Evolutionary conservation across 2,113 vertebrate species (phyloP), one percentile per base, ranked within the genome.

Genomic region (Aplodontia rufa): DNA sequence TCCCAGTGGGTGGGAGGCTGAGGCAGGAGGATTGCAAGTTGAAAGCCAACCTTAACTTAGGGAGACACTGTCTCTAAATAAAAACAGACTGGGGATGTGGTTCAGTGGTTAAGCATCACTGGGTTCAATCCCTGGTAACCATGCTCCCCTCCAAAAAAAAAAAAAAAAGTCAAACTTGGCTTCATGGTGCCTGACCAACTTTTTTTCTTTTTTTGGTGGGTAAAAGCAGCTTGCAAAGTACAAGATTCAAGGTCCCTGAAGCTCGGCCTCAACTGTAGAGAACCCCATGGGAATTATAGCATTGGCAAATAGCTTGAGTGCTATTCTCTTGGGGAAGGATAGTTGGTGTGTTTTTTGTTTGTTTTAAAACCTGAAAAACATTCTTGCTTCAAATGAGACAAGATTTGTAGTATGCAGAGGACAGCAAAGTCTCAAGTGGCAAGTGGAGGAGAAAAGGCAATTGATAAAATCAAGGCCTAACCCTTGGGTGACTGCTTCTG

Each of bases 391-490:
- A 20, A 76, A 22, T 85, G 85, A 79, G 80, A 60, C 32, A 58
- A 53, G 47, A 35, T 58, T 91, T 91, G 69, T 81, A 88, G 83
- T 76, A 8, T 20, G 3, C 71, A 42, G 95, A 95, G 72, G 69
- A 90, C 72, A 79, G 58, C 42, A n/a, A 40, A 47, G 45, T 92
- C 95, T 94, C 95, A 64, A 81, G 76, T 78, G 78, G 66, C 72
- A 88, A 74, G 60, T 22, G 32, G 42, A 96, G 51, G 72, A 78
- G 35, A 86, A 93, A 74, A 93, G 66, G 82, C 60, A 45, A 75
- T 62, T 86, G 82, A 82, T 93, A 86, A 80, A 75, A 87, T 80
- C 71, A 32, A 87, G 89, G 74, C 32, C 53, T 66, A 24, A 66
- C 49, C 55, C 16, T 60, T 78, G 51, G 85, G 90, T 87, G 87